Evolutionary conservation across 2,113 vertebrate genomes (phyloP).

Genomic region (Glareola pratincola): DNA sequence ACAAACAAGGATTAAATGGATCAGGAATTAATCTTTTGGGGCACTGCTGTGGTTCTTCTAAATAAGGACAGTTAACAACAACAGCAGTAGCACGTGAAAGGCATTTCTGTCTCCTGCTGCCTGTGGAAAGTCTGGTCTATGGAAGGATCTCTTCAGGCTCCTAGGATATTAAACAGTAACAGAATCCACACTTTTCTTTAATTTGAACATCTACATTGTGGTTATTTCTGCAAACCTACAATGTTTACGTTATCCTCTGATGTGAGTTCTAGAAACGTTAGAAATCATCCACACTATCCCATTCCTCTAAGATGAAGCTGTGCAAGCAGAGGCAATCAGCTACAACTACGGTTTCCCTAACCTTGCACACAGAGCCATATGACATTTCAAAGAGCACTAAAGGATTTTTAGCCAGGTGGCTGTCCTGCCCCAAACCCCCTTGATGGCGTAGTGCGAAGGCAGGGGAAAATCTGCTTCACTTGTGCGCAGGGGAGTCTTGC

Average conservation of each 20-base stretch:
- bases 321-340: background rate
- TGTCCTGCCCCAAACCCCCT: background rate
- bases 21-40: background rate
- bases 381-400: background rate
- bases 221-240: background rate
- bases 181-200: background rate
- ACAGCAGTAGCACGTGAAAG: background rate
- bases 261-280: background rate
- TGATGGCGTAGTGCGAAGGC: fast-evolving
- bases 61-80: background rate
- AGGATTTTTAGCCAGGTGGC: background rate
- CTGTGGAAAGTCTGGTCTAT: background rate
- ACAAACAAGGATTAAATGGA: background rate
- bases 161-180: background rate
- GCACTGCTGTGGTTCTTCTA: background rate
- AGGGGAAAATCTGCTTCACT: background rate
- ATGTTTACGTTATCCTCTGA: background rate
- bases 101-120: background rate
- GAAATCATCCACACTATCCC: background rate
- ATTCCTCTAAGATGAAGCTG: background rate
- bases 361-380: background rate
- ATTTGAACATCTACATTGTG: background rate
- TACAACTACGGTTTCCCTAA: background rate
- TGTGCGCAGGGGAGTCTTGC: background rate
- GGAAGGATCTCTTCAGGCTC: background rate